phyloP scores from a whole-genome alignment of 2,113 vertebrate genomes.

The Murina feae region DNA sequence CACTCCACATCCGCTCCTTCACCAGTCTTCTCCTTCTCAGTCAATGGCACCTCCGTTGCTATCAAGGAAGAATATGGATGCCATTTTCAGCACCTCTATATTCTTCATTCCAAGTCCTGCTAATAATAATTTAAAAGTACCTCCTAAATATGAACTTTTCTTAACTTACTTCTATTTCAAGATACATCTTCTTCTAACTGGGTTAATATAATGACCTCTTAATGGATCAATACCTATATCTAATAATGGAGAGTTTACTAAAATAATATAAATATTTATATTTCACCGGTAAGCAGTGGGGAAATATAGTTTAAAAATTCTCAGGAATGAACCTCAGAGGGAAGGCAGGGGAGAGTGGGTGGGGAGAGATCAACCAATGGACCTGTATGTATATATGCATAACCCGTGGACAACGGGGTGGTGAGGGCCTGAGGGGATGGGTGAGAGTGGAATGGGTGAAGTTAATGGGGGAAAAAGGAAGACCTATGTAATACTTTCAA shows the following conservation, averaged over 20 bases:
- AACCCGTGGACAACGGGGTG: too few species aligned
- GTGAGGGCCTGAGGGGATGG: too few species aligned
- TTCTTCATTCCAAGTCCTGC: neutral
- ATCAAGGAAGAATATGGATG: neutral
- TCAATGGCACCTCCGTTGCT: neutral
- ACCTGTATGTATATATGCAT: too few species aligned
- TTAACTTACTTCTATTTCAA: neutral
- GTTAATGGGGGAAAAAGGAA: too few species aligned
- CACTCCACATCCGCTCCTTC: neutral
- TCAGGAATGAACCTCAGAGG: neutral
- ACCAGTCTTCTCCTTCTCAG: neutral
- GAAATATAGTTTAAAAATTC: conserved; percentile 24
- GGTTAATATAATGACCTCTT: neutral
- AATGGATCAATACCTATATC: neutral
- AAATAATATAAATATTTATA: neutral
- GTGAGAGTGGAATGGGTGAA: too few species aligned
- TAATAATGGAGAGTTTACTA: neutral
- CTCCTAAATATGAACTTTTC: neutral
- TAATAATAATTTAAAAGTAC: neutral
- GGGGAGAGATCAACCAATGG: too few species aligned
- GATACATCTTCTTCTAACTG: neutral
- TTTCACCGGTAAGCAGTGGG: neutral
- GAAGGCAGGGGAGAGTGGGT: too few species aligned
- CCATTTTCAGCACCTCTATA: neutral
- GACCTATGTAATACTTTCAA: too few species aligned